Conservation (phyloP, 1,140 invertebrate species). For the Argopecten irradians region DNA sequence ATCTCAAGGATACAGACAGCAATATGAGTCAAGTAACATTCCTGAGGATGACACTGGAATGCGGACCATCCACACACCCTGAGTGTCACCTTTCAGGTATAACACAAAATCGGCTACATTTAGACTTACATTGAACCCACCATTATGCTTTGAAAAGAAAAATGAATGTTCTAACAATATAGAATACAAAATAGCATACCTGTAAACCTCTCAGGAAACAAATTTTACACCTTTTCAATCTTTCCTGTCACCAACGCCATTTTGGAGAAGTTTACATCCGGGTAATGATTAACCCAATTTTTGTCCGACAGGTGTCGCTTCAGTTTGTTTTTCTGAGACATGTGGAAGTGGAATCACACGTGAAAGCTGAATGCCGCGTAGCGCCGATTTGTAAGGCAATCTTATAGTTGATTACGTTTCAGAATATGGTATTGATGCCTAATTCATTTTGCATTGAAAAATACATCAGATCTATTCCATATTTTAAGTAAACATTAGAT, state of each 20-base stretch:
- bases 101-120: background rate
- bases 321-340: slow-evolving; percentile 3
- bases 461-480: too few species aligned
- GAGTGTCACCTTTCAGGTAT: slow-evolving; percentile 8
- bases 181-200: background rate
- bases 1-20: background rate
- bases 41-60: slow-evolving; percentile 20
- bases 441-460: too few species aligned
- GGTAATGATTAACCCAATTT: slow-evolving; percentile 16
- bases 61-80: slow-evolving; percentile 13
- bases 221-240: slow-evolving; percentile 18
- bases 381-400: too few species aligned
- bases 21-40: slow-evolving; percentile 18
- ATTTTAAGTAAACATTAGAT: too few species aligned
- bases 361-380: too few species aligned
- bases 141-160: background rate
- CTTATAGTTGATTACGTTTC: too few species aligned
- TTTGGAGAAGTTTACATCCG: slow-evolving; percentile 21
- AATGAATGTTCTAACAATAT: background rate
- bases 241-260: slow-evolving; percentile 20
- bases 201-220: background rate
- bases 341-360: background rate
- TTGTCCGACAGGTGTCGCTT: slow-evolving; percentile 19
- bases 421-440: too few species aligned
- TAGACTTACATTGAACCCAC: background rate